Conservation (phyloP, 2,113 vertebrate genomes). For the Ctenodactylus gundi region DNA sequence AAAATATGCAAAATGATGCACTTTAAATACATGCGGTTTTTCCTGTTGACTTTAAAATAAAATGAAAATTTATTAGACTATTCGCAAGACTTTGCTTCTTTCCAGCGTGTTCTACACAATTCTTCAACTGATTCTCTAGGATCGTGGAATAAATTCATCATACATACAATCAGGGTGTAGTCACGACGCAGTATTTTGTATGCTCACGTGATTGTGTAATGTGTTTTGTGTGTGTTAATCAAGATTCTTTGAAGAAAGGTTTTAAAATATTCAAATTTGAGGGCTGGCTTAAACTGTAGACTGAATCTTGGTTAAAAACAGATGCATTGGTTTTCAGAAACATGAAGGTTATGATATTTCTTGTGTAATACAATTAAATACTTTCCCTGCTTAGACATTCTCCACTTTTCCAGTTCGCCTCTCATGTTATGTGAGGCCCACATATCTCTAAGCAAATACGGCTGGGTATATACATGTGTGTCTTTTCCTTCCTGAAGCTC, state of each 20-base stretch:
- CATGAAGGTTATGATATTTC: neutral
- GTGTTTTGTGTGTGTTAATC: conserved; percentile 17
- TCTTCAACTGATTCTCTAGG: neutral
- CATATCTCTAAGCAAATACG: conserved; percentile 23
- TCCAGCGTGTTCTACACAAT: neutral
- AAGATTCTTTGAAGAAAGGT: neutral
- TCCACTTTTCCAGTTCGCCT: conserved; percentile 26
- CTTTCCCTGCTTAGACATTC: neutral
- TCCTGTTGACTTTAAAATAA: conserved; percentile 42
- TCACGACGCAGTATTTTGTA: neutral
- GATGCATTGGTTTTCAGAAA: neutral
- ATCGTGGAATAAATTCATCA: neutral
- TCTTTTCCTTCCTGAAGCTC: neutral
- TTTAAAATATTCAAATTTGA: neutral
- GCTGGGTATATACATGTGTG: neutral
- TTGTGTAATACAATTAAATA: conserved; percentile 28
- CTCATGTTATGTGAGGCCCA: neutral
- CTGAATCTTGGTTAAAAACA: neutral
- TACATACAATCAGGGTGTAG: neutral
- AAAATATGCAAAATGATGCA: neutral
- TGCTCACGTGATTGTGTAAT: neutral
- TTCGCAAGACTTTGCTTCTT: neutral
- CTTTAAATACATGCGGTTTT: conserved; percentile 43
- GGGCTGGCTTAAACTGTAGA: neutral
- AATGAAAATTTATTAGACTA: conserved; percentile 9